A percentile compares a stretch with the other conserved stretches of the same genome.
Conservation (phyloP, 2,888 invertebrate genomes). For the Drosophila mayaguana region DNA sequence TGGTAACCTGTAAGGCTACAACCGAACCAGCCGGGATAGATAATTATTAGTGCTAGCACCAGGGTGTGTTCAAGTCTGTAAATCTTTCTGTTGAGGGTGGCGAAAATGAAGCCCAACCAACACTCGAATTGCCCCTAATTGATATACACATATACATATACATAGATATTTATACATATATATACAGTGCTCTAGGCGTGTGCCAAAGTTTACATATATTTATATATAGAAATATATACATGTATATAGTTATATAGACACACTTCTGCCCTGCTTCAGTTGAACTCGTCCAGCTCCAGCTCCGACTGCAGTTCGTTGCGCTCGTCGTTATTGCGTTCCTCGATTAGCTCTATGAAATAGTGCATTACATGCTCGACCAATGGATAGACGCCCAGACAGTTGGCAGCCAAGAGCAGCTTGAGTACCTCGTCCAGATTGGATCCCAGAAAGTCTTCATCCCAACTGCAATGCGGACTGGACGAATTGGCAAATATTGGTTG, state of each 20-base stretch:
- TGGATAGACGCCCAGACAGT: slow-evolving; percentile 39
- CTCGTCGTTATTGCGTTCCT: slow-evolving; percentile 14
- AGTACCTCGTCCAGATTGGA: slow-evolving; percentile 26
- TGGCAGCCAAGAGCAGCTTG: slow-evolving; percentile 48
- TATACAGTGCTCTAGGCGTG: slow-evolving; percentile 24
- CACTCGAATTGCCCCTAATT: slow-evolving; percentile 26
- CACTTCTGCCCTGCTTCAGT: neutral
- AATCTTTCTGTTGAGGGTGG: slow-evolving; percentile 9
- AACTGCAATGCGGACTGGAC: neutral
- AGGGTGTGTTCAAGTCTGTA: slow-evolving; percentile 18
- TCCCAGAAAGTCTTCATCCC: slow-evolving; percentile 50
- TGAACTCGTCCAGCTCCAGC: no score
- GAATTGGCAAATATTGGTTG: slow-evolving; percentile 12
- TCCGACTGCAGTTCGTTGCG: neutral
- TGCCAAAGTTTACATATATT: neutral
- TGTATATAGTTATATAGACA: neutral
- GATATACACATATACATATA: neutral
- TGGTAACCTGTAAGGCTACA: neutral
- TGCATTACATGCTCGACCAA: slow-evolving; percentile 32
- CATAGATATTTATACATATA: neutral
- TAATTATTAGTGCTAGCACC: slow-evolving; percentile 1
- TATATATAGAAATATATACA: neutral
- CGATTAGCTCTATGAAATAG: slow-evolving; percentile 33
- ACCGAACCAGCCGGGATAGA: slow-evolving; percentile 1
- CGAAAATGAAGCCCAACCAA: slow-evolving; percentile 2